phyloP scores from a whole-genome alignment of 2,113 vertebrate genomes.

The Strigops habroptila region DNA sequence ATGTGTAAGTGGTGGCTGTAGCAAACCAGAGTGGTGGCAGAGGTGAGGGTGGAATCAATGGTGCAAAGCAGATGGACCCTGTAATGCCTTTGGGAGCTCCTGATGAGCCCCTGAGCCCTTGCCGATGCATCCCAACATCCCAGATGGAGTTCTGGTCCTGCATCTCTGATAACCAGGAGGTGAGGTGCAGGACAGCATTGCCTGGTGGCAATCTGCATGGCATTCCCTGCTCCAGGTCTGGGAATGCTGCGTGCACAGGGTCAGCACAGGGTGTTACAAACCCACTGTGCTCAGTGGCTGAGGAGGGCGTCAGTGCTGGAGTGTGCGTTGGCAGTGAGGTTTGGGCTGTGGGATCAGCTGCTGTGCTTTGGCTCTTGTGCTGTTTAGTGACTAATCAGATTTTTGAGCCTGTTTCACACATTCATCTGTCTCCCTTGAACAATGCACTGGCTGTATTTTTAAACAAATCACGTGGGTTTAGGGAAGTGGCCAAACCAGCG shows the following conservation, averaged over 20 bases:
- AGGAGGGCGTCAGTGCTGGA: rapidly evolving
- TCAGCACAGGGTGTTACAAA: background rate
- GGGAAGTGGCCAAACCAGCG: conserved; percentile 28
- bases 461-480: conserved; percentile 38
- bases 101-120: rapidly evolving
- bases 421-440: conserved; percentile 57
- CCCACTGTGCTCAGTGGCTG: rapidly evolving
- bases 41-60: background rate
- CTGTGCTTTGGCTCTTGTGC: conserved; percentile 23
- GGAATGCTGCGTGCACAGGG: rapidly evolving
- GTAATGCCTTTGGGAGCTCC: background rate
- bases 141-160: background rate
- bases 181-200: background rate
- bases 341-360: background rate
- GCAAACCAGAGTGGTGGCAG: background rate
- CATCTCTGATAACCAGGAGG: background rate
- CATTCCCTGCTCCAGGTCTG: background rate
- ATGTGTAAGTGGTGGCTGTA: background rate
- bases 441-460: conserved; percentile 53
- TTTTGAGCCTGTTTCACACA: conserved; percentile 55
- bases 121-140: background rate
- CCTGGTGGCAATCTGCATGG: background rate
- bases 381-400: conserved; percentile 64
- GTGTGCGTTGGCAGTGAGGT: background rate
- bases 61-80: background rate